Percentiles rank a stretch among this genome's conserved stretches.
phyloP scores from a whole-genome alignment of 1,140 invertebrate genomes.

The Maniola jurtina region DNA sequence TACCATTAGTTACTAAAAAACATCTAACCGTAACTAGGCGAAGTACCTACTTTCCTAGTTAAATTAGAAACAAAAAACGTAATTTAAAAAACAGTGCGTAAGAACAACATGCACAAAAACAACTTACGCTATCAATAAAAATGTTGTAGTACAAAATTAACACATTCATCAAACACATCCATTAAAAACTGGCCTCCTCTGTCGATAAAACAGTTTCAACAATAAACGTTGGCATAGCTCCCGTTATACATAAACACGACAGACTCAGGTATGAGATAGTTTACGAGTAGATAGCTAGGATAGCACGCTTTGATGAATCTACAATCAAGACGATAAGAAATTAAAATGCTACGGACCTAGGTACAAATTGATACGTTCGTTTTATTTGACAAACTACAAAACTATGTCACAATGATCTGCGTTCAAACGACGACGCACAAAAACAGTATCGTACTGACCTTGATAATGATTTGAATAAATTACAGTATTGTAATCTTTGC shows the following conservation, averaged over 20 bases:
- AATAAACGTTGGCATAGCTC: background rate
- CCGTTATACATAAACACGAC: background rate
- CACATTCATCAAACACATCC: background rate
- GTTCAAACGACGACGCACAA: background rate
- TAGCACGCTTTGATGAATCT: background rate
- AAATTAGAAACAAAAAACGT: no score
- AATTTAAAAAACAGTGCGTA: no score
- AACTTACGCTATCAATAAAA: no score
- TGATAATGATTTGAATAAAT: background rate
- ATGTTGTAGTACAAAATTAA: background rate
- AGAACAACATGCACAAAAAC: no score
- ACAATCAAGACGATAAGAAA: background rate
- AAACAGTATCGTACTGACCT: background rate
- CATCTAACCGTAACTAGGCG: no score
- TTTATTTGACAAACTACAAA: background rate
- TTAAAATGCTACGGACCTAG: background rate
- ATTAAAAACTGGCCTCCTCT: background rate
- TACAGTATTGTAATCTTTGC: no score
- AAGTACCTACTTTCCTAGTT: no score
- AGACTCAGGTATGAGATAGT: background rate
- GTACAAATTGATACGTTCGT: background rate
- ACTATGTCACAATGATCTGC: background rate
- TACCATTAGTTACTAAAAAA: no score
- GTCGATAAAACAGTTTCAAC: conserved; percentile 7
- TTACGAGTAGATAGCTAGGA: background rate